These are phyloP conservation scores for Zoanthus sansibaricus DNA, from an alignment of 92 coral and sea anemone genomes.

Conservation along the genomic window DNA sequence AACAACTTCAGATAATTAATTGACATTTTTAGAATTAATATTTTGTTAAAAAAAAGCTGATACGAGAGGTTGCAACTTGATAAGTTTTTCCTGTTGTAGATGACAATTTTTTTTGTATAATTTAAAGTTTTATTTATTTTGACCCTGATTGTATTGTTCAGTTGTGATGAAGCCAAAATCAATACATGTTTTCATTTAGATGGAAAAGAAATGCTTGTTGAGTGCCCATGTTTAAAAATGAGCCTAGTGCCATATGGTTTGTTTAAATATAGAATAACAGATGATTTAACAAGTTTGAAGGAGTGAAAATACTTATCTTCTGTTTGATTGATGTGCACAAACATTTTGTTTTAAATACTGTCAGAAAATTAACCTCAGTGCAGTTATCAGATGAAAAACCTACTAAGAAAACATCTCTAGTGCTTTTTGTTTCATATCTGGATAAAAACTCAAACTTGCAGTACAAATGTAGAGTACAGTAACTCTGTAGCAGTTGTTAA, in stretches of 20 bases:
- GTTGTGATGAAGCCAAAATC: neutral
- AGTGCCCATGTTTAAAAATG: conserved; percentile 13
- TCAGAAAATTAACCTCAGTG: neutral
- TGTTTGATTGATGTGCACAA: conserved; percentile 21
- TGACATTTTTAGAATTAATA: neutral
- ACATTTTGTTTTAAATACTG: conserved; percentile 36
- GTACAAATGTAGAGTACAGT: neutral
- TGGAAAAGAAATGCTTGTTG: neutral
- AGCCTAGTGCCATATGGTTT: neutral
- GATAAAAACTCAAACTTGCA: neutral
- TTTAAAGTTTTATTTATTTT: neutral
- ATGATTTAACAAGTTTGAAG: neutral
- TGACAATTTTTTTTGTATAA: neutral
- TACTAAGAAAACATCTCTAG: conserved; percentile 2
- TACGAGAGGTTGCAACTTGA: neutral
- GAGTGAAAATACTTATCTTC: neutral
- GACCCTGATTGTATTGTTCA: neutral
- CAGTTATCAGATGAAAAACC: conserved; percentile 14
- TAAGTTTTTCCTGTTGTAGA: conserved; percentile 5
- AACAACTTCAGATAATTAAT: neutral
- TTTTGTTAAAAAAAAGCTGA: neutral
- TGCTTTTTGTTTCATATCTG: too few relatives aligned
- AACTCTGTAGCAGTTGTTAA: neutral
- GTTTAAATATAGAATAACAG: neutral
- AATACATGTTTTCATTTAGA: neutral